A percentile compares a stretch with the other conserved stretches of the same genome.
These are phyloP conservation scores for Aspidoscelis tigris DNA, from an alignment of 2,113 vertebrate genomes.

Conservation along the genomic window DNA sequence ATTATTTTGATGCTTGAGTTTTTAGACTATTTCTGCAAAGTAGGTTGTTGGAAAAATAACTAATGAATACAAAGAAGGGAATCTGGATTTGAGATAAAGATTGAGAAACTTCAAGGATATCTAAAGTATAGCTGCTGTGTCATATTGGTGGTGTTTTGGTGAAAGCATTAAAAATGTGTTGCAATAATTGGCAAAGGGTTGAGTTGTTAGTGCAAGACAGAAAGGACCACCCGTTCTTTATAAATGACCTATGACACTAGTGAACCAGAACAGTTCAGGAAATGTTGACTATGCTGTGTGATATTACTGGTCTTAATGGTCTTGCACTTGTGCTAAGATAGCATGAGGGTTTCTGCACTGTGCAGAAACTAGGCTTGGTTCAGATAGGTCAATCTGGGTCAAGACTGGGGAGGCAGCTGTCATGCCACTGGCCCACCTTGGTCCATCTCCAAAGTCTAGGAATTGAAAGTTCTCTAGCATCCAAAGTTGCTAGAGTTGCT, in stretches of 20 bases:
- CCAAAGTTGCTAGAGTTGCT: no score
- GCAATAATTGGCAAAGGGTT: neutral
- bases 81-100: neutral
- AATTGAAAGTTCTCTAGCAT: no score
- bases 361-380: no score
- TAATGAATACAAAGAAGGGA: neutral
- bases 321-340: neutral
- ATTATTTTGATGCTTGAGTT: constrained; percentile 10
- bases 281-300: neutral
- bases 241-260: accelerated
- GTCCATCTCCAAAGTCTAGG: no score
- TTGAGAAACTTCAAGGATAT: neutral
- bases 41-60: neutral
- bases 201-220: neutral
- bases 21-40: neutral
- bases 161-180: neutral
- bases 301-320: neutral
- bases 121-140: neutral
- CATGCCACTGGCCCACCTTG: no score
- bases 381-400: no score
- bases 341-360: no score
- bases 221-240: neutral
- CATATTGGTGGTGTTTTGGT: neutral
- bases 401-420: no score
- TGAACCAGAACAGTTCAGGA: neutral